Conservation (phyloP, 2,113 vertebrate species). For the Salminus brasiliensis region DNA sequence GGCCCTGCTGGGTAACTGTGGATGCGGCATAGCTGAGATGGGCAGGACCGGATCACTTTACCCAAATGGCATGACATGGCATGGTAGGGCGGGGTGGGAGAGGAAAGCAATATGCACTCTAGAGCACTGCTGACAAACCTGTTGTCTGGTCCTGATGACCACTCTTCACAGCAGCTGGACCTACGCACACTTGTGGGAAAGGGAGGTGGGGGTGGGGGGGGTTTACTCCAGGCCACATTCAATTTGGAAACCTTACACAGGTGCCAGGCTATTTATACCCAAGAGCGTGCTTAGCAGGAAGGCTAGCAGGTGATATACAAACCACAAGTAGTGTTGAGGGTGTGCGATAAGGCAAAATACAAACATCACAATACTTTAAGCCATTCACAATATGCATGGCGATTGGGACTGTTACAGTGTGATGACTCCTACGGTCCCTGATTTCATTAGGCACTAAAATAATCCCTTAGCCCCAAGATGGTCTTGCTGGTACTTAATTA, state of each 20-base stretch:
- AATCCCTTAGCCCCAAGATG: too few species aligned
- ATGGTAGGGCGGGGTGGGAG: constrained; percentile 57
- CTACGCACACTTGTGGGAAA: constrained; percentile 58
- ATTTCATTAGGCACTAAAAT: too few species aligned
- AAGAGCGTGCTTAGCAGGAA: background rate
- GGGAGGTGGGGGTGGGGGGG: too few species aligned
- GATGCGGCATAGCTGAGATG: constrained; percentile 67
- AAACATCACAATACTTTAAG: too few species aligned
- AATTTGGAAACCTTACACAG: constrained; percentile 55
- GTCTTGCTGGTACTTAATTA: too few species aligned
- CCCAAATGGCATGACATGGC: constrained; percentile 53
- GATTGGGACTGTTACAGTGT: too few species aligned
- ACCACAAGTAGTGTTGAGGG: too few species aligned
- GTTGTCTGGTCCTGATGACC: constrained; percentile 56
- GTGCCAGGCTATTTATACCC: constrained; percentile 52
- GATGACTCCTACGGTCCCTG: too few species aligned
- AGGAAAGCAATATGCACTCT: constrained; percentile 65
- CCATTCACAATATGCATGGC: too few species aligned
- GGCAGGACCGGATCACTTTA: constrained; percentile 76
- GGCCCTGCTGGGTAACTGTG: constrained; percentile 60
- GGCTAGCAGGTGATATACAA: too few species aligned
- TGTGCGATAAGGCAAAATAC: too few species aligned
- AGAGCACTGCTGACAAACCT: constrained; percentile 60
- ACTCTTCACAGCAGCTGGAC: constrained; percentile 67
- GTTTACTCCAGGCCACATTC: constrained; percentile 44